phyloP scores from a whole-genome alignment of 2,888 invertebrate genomes.

The Lycaena phlaeas region DNA sequence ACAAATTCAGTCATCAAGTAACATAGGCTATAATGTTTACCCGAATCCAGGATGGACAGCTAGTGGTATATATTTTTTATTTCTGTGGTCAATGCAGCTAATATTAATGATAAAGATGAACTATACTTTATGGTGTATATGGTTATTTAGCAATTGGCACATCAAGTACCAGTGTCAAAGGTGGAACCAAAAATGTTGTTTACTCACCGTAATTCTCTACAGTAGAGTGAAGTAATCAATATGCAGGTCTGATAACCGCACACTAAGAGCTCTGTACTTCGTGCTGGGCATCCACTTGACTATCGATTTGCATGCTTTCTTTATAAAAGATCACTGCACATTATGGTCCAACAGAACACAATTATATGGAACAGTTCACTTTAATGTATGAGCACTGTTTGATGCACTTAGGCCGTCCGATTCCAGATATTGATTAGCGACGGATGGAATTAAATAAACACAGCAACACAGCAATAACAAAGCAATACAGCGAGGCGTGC shows the following conservation, averaged over 20 bases:
- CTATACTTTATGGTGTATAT: no score
- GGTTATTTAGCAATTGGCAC: no score
- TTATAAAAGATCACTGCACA: conserved; percentile 51
- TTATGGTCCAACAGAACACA: conserved; percentile 48
- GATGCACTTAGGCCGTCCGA: conserved; percentile 38
- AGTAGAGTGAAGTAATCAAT: conserved; percentile 58
- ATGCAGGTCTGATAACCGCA: conserved; percentile 56
- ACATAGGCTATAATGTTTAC: no score
- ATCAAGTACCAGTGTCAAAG: no score
- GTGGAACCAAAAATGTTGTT: no score
- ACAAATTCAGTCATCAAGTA: no score
- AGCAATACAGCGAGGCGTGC: conserved; percentile 64
- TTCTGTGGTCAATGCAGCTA: no score
- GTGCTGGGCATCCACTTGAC: conserved; percentile 47
- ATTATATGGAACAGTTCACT: conserved; percentile 23
- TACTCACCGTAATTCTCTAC: conserved; percentile 48
- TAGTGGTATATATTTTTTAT: no score
- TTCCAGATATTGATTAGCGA: conserved; percentile 55
- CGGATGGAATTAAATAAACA: conserved; percentile 57
- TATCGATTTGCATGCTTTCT: conserved; percentile 63
- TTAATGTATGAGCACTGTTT: conserved; percentile 35
- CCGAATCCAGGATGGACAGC: no score
- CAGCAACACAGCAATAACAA: conserved; percentile 59
- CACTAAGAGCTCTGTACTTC: conserved; percentile 40
- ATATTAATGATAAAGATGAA: no score